Conservation (phyloP, 2,888 invertebrate genomes). For the Trisateles emortualis region DNA sequence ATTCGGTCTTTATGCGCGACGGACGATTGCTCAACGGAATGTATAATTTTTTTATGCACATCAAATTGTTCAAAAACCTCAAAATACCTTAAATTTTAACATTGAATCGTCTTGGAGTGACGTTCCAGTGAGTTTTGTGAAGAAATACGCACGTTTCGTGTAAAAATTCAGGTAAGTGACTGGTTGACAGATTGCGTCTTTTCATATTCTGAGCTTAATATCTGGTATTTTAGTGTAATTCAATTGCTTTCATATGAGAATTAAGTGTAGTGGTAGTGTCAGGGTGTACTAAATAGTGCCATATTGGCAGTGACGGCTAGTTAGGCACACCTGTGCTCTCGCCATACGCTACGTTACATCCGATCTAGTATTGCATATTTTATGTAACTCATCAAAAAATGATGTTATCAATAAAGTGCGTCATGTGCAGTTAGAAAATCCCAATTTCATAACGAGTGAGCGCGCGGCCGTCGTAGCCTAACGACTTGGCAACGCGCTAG, state of each 20-base stretch:
- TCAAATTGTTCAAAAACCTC: slow-evolving; percentile 81
- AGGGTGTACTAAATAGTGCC: slow-evolving; percentile 47
- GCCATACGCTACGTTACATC: slow-evolving; percentile 59
- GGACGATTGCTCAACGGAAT: slow-evolving; percentile 83
- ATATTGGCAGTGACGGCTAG: slow-evolving; percentile 56
- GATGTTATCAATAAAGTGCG: slow-evolving; percentile 59
- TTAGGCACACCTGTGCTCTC: slow-evolving; percentile 55
- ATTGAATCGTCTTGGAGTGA: slow-evolving; percentile 73
- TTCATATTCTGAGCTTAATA: slow-evolving; percentile 72
- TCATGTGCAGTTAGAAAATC: slow-evolving; percentile 64
- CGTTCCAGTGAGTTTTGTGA: slow-evolving; percentile 77
- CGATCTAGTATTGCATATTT: slow-evolving; percentile 40
- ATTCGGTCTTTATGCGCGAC: slow-evolving; percentile 84
- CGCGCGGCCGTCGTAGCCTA: slow-evolving; percentile 66
- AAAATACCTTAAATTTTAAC: slow-evolving; percentile 82
- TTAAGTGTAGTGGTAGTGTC: slow-evolving; percentile 38
- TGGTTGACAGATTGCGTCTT: slow-evolving; percentile 85
- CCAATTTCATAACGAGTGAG: slow-evolving; percentile 73
- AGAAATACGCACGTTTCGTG: slow-evolving; percentile 72
- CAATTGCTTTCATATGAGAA: slow-evolving; percentile 60
- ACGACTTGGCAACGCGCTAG: slow-evolving; percentile 77
- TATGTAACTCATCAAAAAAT: slow-evolving; percentile 51
- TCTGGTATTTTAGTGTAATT: slow-evolving; percentile 58
- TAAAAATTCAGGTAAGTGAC: slow-evolving; percentile 83
- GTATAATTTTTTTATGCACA: slow-evolving; percentile 84